Conservation (phyloP, 2,113 vertebrate genomes). For the Vulpes ferrilata region DNA sequence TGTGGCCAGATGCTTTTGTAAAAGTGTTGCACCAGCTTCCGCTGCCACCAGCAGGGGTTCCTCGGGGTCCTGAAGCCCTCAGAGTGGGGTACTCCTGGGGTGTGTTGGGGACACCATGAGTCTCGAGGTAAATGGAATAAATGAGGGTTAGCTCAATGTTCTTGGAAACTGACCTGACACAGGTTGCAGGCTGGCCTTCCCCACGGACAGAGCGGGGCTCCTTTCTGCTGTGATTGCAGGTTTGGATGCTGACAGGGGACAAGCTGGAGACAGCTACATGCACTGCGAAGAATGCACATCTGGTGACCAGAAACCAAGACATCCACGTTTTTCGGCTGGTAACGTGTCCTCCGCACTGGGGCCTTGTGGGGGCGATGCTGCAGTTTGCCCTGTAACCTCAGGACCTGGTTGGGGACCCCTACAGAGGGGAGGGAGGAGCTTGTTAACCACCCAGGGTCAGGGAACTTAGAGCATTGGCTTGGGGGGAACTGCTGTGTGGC, state of each 20-base stretch:
- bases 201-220: fast-evolving
- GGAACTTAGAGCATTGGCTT: fast-evolving
- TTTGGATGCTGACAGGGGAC: slow-evolving; percentile 99
- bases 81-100: background rate
- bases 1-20: background rate
- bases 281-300: slow-evolving; percentile 97
- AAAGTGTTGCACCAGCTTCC: fast-evolving
- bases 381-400: fast-evolving
- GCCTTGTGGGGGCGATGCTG: fast-evolving
- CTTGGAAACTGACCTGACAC: background rate
- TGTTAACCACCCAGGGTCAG: fast-evolving
- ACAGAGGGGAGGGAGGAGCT: fast-evolving
- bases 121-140: fast-evolving
- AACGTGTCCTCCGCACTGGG: slow-evolving; percentile 73
- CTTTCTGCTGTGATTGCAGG: slow-evolving; percentile 85
- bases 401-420: fast-evolving
- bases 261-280: slow-evolving; percentile 98
- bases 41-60: no score
- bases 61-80: background rate
- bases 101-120: background rate
- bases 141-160: fast-evolving
- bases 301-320: slow-evolving; percentile 98
- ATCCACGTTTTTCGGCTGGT: slow-evolving; percentile 97
- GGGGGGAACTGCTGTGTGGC: background rate
- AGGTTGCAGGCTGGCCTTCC: fast-evolving